Evolutionary conservation across 2,113 vertebrate species (phyloP), one percentile per base, ranked within the genome.

Genomic region (Pseudopipra pipra): DNA sequence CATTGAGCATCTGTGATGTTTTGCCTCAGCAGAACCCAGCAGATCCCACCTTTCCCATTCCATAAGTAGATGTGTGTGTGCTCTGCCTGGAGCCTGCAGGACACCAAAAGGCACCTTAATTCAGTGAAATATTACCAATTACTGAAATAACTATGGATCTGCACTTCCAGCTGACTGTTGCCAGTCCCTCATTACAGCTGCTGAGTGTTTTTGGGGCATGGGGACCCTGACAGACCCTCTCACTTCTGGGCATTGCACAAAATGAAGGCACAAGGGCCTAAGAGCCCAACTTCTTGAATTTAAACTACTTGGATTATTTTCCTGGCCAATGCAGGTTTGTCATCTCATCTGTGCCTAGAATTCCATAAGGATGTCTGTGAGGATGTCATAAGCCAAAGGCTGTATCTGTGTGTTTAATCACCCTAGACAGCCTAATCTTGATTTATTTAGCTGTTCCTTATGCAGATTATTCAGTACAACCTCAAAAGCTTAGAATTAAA

Each of bases 401-500:
- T 84, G 14, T 47, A 24, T n/a, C 47, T 68, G 8, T 76, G 68
- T 68, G 31, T 39, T 83, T 86, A 52, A 80, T 91, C 91, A 59
- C 54, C 39, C 20, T 11, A 41, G 54, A 46, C 67, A 76, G 62
- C 37, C 82, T 78, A 35, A 46, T 28, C 8, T 59, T 55, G 76
- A 91, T 87, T 91, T 87, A 94, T 87, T 86, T 80, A 81, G 41
- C 55, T 84, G 19, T 41, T 81, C 59, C 87, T 89, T 43, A 49
- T 35, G 44, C 76, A 94, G 72, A 65, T 68, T 83, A 59, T 51
- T 74, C 44, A 79, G 39, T 46, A 44, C 58, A 79, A 73, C 56
- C 79, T 86, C 37, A 61, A 63, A 91, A 89, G 49, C 41, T 91
- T 27, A 33, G 59, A 87, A 73, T 73, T 68, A 91, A 46, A 88